A percentile compares a stretch with the other conserved stretches of the same genome.
Conservation (phyloP, 2,797 vertebrate species). For the Manis javanica region DNA sequence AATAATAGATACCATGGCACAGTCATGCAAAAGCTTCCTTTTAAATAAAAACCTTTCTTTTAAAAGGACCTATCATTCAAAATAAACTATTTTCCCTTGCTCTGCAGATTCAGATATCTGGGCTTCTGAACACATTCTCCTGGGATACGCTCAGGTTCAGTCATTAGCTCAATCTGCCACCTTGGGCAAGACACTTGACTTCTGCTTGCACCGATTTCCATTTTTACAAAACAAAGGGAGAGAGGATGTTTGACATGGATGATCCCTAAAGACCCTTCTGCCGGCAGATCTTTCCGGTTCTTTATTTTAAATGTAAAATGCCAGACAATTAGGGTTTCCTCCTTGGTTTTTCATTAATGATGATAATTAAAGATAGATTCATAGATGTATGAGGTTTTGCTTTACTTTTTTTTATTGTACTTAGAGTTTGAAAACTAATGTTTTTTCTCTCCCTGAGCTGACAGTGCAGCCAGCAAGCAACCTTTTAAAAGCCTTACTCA, state of each 20-base stretch:
- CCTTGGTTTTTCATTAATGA: slow-evolving; percentile 4
- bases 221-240: slow-evolving; percentile 65
- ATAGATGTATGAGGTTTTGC: background rate
- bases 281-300: background rate
- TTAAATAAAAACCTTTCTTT: background rate
- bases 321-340: background rate
- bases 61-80: background rate
- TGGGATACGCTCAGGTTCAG: background rate
- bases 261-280: slow-evolving; percentile 7
- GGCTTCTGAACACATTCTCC: background rate
- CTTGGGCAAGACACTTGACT: slow-evolving; percentile 53
- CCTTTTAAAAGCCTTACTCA: slow-evolving; percentile 64
- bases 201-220: slow-evolving; percentile 36
- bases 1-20: background rate
- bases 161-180: slow-evolving; percentile 62
- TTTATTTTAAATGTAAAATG: slow-evolving; percentile 56
- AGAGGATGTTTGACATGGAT: slow-evolving; percentile 27
- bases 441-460: slow-evolving; percentile 60
- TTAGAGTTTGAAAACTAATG: slow-evolving; percentile 51
- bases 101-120: background rate
- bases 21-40: background rate
- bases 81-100: background rate
- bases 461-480: slow-evolving; percentile 64
- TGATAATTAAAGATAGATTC: slow-evolving; percentile 55
- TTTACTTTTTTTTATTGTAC: background rate